Evolutionary conservation across 1,140 invertebrate species (phyloP), one percentile per base, ranked within the genome.

Genomic region (Hylaeus anthracinus): DNA sequence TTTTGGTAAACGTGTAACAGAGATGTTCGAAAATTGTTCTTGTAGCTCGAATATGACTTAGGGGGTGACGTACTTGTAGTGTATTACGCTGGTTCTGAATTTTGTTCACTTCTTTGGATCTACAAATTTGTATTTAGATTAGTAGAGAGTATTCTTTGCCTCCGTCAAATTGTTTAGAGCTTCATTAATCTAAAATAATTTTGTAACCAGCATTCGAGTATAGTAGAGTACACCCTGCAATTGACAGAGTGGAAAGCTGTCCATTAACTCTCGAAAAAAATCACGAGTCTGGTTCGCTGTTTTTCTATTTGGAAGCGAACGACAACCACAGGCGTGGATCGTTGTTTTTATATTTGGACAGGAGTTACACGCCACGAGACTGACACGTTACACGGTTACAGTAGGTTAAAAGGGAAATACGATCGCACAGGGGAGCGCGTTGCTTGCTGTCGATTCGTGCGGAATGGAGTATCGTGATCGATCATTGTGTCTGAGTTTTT

Each of bases 271-370:
- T 66, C 15, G n/a, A 66, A 66, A 48, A 48, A 37, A 9, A n/a
- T 15, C 43, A 58, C 56, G 56, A n/a, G 56, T 5, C 1, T 15
- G 3, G 41, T 14, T 41, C 41, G 63, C 4, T 65, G 63, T 65
- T 65, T 43, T 65, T 12, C 37, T 65, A 65, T 45, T 65, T 6
- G 39, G 63, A 45, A 12, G 39, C 63, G 63, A 43, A 14, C 39
- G 10, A 65, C 41, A 41, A 10, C 4, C 41, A 45, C 63, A 41
- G 6, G 63, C 14, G 39, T n/a, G 63, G 63, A 45, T 26, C 12
- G 61, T 64, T 64, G 72, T 41, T 65, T 74, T 65, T 74, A 45
- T 65, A 74, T 65, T 65, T 64, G 45, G 60, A 74, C 72, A 74
- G 41, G 61, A 55, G 72, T 66, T 66, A 26, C 64, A 48, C 41